phyloP scores from a whole-genome alignment of 2,797 vertebrate species.

The Helarctos malayanus region DNA sequence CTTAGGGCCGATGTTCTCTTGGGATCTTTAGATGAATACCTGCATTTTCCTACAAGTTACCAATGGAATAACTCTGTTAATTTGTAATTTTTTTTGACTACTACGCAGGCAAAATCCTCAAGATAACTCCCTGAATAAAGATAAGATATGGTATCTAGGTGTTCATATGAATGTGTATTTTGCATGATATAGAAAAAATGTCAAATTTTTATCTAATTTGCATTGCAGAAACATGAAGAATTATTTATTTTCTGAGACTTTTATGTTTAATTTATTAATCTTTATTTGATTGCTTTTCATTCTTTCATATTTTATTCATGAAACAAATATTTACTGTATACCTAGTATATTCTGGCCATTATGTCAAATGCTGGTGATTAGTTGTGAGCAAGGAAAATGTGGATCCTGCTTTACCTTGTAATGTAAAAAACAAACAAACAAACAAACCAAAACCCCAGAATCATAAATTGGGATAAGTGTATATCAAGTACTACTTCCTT shows the following conservation, averaged over 20 bases:
- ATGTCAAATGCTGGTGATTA: not conserved
- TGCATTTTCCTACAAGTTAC: not conserved
- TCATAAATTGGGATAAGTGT: not conserved
- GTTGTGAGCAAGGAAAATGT: not conserved
- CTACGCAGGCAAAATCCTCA: not conserved
- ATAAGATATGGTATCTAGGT: not conserved
- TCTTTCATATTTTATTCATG: constrained; percentile 58
- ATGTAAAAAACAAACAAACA: not conserved
- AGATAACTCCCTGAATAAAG: not conserved
- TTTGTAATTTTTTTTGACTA: not conserved
- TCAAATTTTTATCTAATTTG: constrained; percentile 47
- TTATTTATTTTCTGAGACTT: constrained; percentile 17
- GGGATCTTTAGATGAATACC: not conserved
- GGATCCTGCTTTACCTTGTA: not conserved
- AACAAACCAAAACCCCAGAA: not conserved
- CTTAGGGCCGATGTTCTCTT: not conserved
- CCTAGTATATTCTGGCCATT: not conserved
- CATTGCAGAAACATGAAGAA: not conserved
- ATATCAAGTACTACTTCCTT: not conserved
- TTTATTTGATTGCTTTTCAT: not conserved
- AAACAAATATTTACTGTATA: constrained; percentile 35
- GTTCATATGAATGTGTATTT: constrained; percentile 12
- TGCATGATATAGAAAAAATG: not conserved
- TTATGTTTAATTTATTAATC: constrained; percentile 34
- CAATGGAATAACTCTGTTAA: not conserved